Base-by-base conservation (phyloP, 2,113 vertebrate genomes). In the Erinaceus europaeus region DNA sequence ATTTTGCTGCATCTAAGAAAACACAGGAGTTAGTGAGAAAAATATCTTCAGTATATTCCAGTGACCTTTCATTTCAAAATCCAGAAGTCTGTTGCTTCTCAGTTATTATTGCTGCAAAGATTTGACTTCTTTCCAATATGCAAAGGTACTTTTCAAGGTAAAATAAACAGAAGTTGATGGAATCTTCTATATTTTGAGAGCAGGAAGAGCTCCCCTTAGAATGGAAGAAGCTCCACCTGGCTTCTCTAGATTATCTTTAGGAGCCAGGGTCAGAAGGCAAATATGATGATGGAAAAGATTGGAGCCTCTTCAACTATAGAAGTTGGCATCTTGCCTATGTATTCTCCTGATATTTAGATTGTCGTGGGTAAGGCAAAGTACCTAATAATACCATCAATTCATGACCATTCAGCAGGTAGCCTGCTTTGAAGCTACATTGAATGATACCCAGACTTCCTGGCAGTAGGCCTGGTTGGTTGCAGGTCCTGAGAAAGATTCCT, bases 41-140 rank as follows among this genome's bases (percentile, higher is more conserved):
- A 82, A 59, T 14, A 68, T 73, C 89, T 91, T 88, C 64, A 82
- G 53, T 14, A 68, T 73, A 86, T 91, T 88, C 64, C 53, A 75
- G 15, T 27, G 40, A 52, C 29, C 42, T 86, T 91, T 77, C 73
- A 52, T 90, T 84, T 84, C 57, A 67, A 80, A 64, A 61, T 34
- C 44, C 13, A 55, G 73, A 88, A 61, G 52, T 52, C 69, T 68
- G 80, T 42, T 52, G 38, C 38, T 90, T 91, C 75, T 89, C 69
- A 61, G 77, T 23, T 90, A 88, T 80, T 74, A 57, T 61, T 88
- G 44, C 75, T 83, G 57, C 0, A 7, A 87, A 72, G 44, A 59
- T 83, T 87, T 65, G 42, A 78, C 79, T 77, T n/a, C n/a, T 87
- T 84, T 84, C 44, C 61, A 40, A 5, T 72, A 52, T 87, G 48